These are phyloP conservation scores for Chlorops oryzae DNA, from an alignment of 1,140 invertebrate genomes.

Conservation along the genomic window DNA sequence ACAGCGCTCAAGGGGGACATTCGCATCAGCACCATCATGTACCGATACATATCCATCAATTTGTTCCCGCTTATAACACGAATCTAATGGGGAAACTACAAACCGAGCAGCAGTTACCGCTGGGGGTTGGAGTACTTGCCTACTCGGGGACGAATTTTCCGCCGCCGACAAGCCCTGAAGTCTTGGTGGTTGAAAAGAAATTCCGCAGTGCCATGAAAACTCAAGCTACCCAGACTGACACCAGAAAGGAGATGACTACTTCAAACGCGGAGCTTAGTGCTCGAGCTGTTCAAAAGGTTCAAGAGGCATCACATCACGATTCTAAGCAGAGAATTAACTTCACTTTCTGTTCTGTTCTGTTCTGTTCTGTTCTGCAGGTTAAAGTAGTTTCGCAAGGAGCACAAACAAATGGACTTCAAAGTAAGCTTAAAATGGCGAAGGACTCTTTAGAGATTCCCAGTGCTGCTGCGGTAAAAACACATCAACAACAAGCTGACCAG, in stretches of 20 bases:
- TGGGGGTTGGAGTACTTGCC: slow-evolving; percentile 5
- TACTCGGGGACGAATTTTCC: slow-evolving; percentile 8
- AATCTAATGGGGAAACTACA: not conserved
- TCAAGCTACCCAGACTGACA: slow-evolving; percentile 87
- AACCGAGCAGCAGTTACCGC: slow-evolving; percentile 10
- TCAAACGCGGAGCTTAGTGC: slow-evolving; percentile 73
- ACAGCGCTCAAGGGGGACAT: slow-evolving; percentile 14
- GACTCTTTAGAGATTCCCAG: no score
- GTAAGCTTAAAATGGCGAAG: no score
- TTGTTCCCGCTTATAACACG: slow-evolving; percentile 4
- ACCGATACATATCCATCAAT: slow-evolving; percentile 36
- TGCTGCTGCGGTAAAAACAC: no score
- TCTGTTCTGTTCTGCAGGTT: slow-evolving; percentile 52
- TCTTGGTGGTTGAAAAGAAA: slow-evolving; percentile 60
- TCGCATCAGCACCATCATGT: slow-evolving; percentile 38
- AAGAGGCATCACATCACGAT: slow-evolving; percentile 20
- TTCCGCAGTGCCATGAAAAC: slow-evolving; percentile 83
- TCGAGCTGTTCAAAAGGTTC: slow-evolving; percentile 60
- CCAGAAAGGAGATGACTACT: slow-evolving; percentile 62
- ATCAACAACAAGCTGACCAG: no score
- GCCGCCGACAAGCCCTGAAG: slow-evolving; percentile 34
- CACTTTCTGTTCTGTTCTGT: no score
- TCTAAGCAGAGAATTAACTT: not conserved
- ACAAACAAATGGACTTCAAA: slow-evolving; percentile 73
- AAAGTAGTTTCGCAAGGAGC: slow-evolving; percentile 84